Conservation (phyloP, 1,140 invertebrate genomes). For the Heterodera schachtii region DNA sequence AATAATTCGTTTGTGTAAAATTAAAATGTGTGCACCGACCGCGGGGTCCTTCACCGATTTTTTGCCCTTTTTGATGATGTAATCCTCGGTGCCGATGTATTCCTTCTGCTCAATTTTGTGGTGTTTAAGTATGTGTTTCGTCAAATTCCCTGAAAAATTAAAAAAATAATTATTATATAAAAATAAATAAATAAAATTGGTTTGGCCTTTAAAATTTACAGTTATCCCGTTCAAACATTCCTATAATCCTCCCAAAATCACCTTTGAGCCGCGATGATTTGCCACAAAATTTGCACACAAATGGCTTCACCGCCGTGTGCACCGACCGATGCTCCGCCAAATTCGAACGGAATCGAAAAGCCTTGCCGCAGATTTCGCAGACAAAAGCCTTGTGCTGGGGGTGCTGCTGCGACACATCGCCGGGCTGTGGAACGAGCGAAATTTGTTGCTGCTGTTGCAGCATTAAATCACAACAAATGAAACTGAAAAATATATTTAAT, state of each 20-base stretch:
- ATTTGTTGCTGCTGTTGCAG: not conserved
- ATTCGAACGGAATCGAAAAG: constrained; percentile 65
- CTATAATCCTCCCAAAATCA: not conserved
- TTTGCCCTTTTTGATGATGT: constrained; percentile 65
- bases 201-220: too few species aligned
- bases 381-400: constrained; percentile 49
- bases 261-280: constrained; percentile 61
- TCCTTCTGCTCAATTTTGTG: constrained; percentile 63
- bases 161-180: not conserved
- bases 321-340: constrained; percentile 64
- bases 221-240: too few species aligned
- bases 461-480: not conserved
- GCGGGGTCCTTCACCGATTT: constrained; percentile 62
- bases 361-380: constrained; percentile 65
- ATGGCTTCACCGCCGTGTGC: constrained; percentile 62
- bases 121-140: constrained; percentile 65
- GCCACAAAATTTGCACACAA: constrained; percentile 64
- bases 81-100: constrained; percentile 64
- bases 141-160: constrained; percentile 60
- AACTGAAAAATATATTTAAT: not conserved
- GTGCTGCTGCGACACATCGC: not conserved
- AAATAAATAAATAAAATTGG: constrained; percentile 3
- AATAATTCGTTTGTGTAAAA: not conserved
- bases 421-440: not conserved
- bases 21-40: not conserved